These are phyloP conservation scores for Melanaphis sacchari DNA, from an alignment of 1,140 invertebrate genomes.

Conservation along the genomic window DNA sequence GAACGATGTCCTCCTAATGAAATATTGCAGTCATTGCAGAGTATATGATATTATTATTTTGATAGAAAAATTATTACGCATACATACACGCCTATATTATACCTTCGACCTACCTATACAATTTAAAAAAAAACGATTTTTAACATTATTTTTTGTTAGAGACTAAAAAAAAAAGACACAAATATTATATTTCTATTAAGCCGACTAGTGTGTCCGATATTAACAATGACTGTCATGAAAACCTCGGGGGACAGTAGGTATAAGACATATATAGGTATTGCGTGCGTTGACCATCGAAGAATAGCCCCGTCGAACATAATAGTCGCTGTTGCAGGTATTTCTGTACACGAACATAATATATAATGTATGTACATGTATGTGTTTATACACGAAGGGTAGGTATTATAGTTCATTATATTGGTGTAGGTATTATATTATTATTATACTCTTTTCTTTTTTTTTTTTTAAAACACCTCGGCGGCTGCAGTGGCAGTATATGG, in stretches of 20 bases:
- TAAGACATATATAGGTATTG: background rate
- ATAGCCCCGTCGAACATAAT: conserved; percentile 24
- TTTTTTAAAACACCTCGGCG: background rate
- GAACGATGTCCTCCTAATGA: background rate
- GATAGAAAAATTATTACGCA: background rate
- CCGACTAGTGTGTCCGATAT: background rate
- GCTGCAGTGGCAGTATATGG: background rate
- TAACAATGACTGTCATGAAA: conserved; percentile 38
- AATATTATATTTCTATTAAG: conserved; percentile 36
- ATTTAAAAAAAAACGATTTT: background rate
- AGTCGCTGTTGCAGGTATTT: conserved; percentile 20
- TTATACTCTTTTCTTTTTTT: conserved; percentile 6
- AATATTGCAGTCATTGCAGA: background rate
- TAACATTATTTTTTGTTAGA: background rate
- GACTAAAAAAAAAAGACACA: background rate
- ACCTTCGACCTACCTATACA: background rate
- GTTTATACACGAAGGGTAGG: conserved; percentile 22
- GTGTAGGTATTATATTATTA: background rate
- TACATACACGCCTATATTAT: background rate
- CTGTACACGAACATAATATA: background rate
- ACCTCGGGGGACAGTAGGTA: background rate
- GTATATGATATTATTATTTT: background rate
- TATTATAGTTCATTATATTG: conserved; percentile 34
- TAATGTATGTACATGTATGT: background rate
- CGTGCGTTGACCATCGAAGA: conserved; percentile 18